phyloP scores from a whole-genome alignment of 2,797 vertebrate genomes.

The Phalanger gymnotis region DNA sequence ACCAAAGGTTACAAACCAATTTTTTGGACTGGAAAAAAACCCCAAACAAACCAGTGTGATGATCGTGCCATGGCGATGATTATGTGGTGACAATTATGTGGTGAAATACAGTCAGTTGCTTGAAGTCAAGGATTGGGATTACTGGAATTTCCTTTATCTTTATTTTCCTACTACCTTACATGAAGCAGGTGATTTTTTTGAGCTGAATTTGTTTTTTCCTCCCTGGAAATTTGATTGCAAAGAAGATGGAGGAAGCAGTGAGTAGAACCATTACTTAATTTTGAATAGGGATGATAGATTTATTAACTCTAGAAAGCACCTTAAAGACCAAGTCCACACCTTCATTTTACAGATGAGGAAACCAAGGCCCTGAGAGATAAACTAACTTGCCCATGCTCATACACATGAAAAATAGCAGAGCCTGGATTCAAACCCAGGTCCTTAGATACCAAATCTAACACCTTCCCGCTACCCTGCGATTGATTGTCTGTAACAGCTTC shows the following conservation, averaged over 20 bases:
- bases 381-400: background rate
- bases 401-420: background rate
- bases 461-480: background rate
- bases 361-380: background rate
- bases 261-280: background rate
- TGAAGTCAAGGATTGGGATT: background rate
- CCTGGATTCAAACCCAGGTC: fast-evolving
- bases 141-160: background rate
- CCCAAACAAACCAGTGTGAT: too few species aligned
- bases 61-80: too few species aligned
- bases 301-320: background rate
- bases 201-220: background rate
- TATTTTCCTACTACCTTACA: background rate
- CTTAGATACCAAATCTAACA: background rate
- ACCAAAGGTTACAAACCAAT: too few species aligned
- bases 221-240: background rate
- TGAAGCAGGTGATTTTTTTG: background rate
- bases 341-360: background rate
- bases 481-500: background rate
- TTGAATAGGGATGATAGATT: background rate
- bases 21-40: too few species aligned
- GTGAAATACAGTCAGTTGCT: background rate
- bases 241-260: background rate
- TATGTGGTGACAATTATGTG: too few species aligned
- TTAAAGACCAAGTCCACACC: background rate